These are phyloP conservation scores for Corella eumyota DNA, from an alignment of 23 tunicate genomes.

Conservation along the genomic window DNA sequence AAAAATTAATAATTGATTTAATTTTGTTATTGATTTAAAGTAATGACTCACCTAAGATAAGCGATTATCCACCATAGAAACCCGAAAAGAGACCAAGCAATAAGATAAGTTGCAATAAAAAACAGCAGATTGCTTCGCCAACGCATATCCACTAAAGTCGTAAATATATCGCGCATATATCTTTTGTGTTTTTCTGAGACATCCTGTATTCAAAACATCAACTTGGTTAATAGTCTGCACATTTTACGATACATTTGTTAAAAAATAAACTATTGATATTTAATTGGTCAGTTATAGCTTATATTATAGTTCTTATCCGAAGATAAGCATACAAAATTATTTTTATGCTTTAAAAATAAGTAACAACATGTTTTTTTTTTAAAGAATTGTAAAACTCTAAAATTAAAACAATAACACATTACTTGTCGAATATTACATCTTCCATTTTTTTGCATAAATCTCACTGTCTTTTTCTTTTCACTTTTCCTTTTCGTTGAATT, in stretches of 20 bases:
- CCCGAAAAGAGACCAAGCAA: slow-evolving; percentile 87
- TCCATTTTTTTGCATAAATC: slow-evolving; percentile 98
- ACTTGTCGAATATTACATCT: slow-evolving; percentile 94
- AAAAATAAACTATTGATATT: no score
- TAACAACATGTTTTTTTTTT: no score
- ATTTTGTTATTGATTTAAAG: no score
- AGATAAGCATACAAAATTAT: no score
- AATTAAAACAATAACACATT: no score
- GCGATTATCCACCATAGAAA: slow-evolving; percentile 86
- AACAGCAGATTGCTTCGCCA: slow-evolving; percentile 84
- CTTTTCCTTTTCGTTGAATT: background rate
- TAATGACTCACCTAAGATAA: slow-evolving; percentile 47
- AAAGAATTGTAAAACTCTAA: no score
- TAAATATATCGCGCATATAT: slow-evolving; percentile 72
- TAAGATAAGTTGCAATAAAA: slow-evolving; percentile 69
- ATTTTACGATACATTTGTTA: no score
- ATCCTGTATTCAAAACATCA: slow-evolving; percentile 46
- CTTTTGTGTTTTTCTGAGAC: slow-evolving; percentile 49
- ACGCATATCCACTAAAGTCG: slow-evolving; percentile 78
- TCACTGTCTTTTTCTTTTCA: slow-evolving; percentile 25
- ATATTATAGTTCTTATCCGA: no score
- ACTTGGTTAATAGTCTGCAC: no score
- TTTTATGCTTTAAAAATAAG: no score
- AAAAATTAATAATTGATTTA: no score
- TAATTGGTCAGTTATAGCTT: no score